Conservation (phyloP, 2,888 invertebrate species). For the Drosophila peninsularis region DNA sequence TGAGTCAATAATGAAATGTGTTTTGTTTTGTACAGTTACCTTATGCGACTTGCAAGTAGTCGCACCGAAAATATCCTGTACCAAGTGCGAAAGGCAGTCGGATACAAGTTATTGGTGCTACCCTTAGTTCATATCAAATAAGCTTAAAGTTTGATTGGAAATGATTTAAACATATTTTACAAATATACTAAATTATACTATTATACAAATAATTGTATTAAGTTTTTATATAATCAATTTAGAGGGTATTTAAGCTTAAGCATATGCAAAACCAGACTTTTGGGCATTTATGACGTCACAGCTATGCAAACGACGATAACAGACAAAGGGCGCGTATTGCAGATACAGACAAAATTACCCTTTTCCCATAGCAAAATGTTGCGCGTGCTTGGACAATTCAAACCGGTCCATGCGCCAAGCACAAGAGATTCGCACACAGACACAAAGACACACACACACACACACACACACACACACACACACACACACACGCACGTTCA, state of each 20-base stretch:
- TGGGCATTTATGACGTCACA: slow-evolving; percentile 49
- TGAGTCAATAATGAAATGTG: slow-evolving; percentile 36
- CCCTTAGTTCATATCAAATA: background rate
- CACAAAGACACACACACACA: slow-evolving; percentile 21
- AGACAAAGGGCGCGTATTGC: slow-evolving; percentile 48
- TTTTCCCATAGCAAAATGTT: slow-evolving; percentile 53
- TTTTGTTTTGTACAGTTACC: slow-evolving; percentile 41
- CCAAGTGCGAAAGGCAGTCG: too few relatives aligned
- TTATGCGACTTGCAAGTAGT: background rate
- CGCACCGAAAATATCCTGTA: slow-evolving; percentile 10
- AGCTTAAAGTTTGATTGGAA: background rate
- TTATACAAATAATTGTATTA: too few relatives aligned
- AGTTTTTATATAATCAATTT: background rate
- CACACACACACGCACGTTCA: slow-evolving; percentile 19
- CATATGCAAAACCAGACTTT: slow-evolving; percentile 3
- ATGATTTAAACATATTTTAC: background rate
- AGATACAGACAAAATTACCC: slow-evolving; percentile 75
- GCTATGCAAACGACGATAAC: slow-evolving; percentile 9
- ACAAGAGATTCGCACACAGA: slow-evolving; percentile 24
- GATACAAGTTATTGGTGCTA: background rate
- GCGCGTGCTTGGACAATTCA: slow-evolving; percentile 47
- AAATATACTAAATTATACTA: too few relatives aligned
- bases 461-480: slow-evolving; percentile 10
- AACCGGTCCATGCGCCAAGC: slow-evolving; percentile 65
- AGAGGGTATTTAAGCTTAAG: slow-evolving; percentile 2